Conservation (phyloP, 1,140 invertebrate genomes). For the Drosophila gunungcola region DNA sequence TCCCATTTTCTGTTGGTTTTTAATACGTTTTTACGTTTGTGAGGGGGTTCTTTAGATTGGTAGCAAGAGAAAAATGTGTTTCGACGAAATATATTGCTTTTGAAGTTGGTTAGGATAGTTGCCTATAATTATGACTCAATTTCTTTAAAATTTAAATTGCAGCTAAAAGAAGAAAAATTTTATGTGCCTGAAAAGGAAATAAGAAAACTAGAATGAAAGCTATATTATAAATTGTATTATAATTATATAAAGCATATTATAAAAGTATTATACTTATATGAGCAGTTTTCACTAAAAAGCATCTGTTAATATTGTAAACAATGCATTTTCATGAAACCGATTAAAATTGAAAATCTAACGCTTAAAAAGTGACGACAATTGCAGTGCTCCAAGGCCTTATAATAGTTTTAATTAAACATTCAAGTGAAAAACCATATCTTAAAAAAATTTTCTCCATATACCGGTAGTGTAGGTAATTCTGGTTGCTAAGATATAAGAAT, state of each 20-base stretch:
- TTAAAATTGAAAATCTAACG: neutral
- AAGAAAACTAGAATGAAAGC: too few relatives aligned
- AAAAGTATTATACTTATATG: too few relatives aligned
- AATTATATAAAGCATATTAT: too few relatives aligned
- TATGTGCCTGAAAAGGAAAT: too few relatives aligned
- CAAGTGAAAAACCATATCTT: neutral
- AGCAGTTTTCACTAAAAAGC: too few relatives aligned
- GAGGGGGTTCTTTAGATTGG: neutral
- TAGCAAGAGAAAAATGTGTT: constrained; percentile 1
- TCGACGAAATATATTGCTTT: constrained; percentile 4
- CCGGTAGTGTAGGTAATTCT: neutral
- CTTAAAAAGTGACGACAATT: neutral
- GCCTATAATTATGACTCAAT: neutral
- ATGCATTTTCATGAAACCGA: neutral
- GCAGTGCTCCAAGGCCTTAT: neutral
- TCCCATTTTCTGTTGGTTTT: constrained; percentile 28
- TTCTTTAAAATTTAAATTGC: constrained; percentile 7
- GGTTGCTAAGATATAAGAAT: too few relatives aligned
- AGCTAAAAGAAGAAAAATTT: too few relatives aligned
- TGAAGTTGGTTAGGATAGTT: constrained; percentile 1
- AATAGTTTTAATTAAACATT: neutral
- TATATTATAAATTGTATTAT: too few relatives aligned
- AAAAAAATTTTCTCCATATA: too few relatives aligned
- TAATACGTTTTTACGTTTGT: constrained; percentile 14
- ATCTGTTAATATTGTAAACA: neutral